Conservation (phyloP, 1,140 invertebrate genomes). For the Drosophila setifemur region DNA sequence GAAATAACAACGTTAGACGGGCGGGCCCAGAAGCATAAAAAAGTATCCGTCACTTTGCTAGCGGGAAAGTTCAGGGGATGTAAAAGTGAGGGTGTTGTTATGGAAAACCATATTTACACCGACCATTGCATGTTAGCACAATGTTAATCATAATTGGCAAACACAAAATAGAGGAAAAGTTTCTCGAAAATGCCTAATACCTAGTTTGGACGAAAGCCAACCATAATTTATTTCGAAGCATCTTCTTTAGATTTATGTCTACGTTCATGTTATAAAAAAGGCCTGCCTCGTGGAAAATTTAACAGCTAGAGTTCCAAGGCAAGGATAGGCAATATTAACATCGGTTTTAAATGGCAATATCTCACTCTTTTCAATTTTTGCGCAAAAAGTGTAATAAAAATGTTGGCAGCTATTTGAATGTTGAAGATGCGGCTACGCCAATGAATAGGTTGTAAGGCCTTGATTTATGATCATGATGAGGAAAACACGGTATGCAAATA, state of each 20-base stretch:
- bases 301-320: slow-evolving; percentile 6
- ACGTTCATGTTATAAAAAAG: slow-evolving; percentile 44
- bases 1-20: too few species aligned
- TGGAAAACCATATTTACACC: slow-evolving; percentile 56
- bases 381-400: slow-evolving; percentile 57
- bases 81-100: slow-evolving; percentile 35
- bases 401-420: slow-evolving; percentile 62
- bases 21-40: too few species aligned
- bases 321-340: slow-evolving; percentile 34
- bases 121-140: slow-evolving; percentile 70
- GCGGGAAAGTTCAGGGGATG: background rate
- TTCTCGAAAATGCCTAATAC: slow-evolving; percentile 30
- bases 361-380: slow-evolving; percentile 12
- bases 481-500: slow-evolving; percentile 58
- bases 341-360: slow-evolving; percentile 43
- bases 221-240: slow-evolving; percentile 1
- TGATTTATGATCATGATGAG: slow-evolving; percentile 66
- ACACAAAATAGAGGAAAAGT: slow-evolving; percentile 4
- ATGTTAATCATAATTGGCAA: slow-evolving; percentile 74
- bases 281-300: background rate
- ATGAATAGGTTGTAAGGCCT: slow-evolving; percentile 56
- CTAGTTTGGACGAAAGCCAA: slow-evolving; percentile 15
- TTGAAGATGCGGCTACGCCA: slow-evolving; percentile 45
- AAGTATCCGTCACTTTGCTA: too few species aligned
- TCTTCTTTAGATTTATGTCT: slow-evolving; percentile 38